Percentiles rank a stretch among this genome's conserved stretches.
Conservation (phyloP, 2,113 vertebrate genomes). For the Scortum barcoo region DNA sequence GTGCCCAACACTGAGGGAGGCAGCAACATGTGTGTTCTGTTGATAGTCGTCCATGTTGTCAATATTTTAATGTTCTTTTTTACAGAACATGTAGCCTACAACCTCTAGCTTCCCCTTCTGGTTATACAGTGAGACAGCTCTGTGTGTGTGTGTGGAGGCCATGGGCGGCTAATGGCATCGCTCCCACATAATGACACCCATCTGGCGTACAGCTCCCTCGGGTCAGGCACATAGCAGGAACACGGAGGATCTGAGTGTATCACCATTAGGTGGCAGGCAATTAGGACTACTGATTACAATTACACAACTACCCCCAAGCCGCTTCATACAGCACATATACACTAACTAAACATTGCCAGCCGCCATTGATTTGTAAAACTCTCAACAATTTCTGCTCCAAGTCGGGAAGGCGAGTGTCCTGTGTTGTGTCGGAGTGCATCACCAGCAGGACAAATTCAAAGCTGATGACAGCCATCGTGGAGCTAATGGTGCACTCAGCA, state of each 20-base stretch:
- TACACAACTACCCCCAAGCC: slow-evolving; percentile 68
- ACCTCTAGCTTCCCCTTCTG: slow-evolving; percentile 21
- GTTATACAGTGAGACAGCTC: slow-evolving; percentile 28
- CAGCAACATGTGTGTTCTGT: slow-evolving; percentile 18
- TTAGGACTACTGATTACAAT: slow-evolving; percentile 77
- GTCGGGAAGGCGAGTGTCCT: not conserved
- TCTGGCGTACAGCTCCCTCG: slow-evolving; percentile 59
- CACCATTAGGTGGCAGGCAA: slow-evolving; percentile 59
- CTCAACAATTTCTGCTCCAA: not conserved
- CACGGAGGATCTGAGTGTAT: slow-evolving; percentile 43
- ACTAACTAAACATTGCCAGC: slow-evolving; percentile 59
- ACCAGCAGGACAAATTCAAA: slow-evolving; percentile 45
- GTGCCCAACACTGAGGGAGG: not conserved
- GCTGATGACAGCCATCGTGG: slow-evolving; percentile 56
- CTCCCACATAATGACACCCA: slow-evolving; percentile 67
- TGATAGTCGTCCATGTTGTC: slow-evolving; percentile 18
- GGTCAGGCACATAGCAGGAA: slow-evolving; percentile 44
- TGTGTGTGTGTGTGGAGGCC: slow-evolving; percentile 9
- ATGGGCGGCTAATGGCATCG: slow-evolving; percentile 52
- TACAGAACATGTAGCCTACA: slow-evolving; percentile 9
- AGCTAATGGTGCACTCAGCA: slow-evolving; percentile 47
- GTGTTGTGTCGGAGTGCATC: not conserved
- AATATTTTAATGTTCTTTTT: slow-evolving; percentile 19
- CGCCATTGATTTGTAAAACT: slow-evolving; percentile 45
- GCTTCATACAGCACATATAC: slow-evolving; percentile 38